Percentiles rank a stretch among this genome's conserved stretches.
phyloP scores from a whole-genome alignment of 2,113 vertebrate genomes.

The Psilopogon haemacephalus region DNA sequence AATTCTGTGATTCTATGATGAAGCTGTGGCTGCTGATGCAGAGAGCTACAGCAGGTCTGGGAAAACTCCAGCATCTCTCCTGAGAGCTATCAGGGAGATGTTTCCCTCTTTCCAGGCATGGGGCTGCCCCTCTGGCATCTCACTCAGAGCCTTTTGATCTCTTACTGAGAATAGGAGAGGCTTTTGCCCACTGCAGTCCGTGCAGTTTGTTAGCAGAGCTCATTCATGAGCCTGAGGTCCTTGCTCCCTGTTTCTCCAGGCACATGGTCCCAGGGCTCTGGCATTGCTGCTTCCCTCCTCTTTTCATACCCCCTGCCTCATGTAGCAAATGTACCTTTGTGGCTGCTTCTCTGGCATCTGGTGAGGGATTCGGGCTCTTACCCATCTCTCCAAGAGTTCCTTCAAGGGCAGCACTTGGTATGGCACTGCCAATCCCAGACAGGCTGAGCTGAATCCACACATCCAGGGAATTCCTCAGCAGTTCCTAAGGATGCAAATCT shows the following conservation, averaged over 20 bases:
- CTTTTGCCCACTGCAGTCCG: background rate
- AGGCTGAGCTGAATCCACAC: background rate
- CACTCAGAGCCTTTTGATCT: background rate
- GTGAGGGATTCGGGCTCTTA: background rate
- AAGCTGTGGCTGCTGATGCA: background rate
- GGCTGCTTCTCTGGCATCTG: accelerated
- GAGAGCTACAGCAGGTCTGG: background rate
- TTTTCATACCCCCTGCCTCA: background rate
- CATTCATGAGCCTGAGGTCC: background rate
- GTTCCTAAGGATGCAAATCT: background rate
- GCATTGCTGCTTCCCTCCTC: background rate
- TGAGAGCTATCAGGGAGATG: background rate
- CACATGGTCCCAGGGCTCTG: background rate
- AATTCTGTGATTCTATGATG: accelerated
- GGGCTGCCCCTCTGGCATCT: background rate
- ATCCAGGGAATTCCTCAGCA: background rate
- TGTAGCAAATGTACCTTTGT: accelerated
- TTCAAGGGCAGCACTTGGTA: background rate
- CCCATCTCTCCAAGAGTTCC: background rate
- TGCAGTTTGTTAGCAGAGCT: background rate
- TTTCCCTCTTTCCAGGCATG: background rate
- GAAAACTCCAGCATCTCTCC: background rate
- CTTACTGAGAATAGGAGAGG: background rate
- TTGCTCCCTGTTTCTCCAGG: background rate
- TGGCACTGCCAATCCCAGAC: accelerated